These are phyloP conservation scores for Anastrepha obliqua DNA, from an alignment of 1,140 invertebrate genomes.

Conservation along the genomic window DNA sequence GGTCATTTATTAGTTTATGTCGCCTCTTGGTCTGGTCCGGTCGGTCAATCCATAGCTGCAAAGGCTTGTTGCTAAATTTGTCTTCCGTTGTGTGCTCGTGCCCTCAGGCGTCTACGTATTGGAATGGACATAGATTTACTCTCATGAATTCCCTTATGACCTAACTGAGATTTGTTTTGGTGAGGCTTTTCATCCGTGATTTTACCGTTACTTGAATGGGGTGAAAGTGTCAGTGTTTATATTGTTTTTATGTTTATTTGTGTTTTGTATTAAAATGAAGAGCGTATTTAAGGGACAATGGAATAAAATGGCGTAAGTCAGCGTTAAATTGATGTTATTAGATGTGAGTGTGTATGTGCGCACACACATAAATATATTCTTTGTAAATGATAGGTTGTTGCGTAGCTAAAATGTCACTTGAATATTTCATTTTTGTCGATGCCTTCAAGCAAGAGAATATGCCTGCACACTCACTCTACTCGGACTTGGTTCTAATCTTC, in stretches of 20 bases:
- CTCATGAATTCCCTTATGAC: background rate
- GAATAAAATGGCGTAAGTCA: background rate
- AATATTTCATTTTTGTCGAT: too few species aligned
- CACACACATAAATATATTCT: too few species aligned
- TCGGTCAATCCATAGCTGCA: background rate
- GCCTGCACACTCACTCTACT: too few species aligned
- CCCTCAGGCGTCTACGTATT: background rate
- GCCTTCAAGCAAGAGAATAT: too few species aligned
- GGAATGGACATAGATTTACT: background rate
- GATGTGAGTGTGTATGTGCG: too few species aligned
- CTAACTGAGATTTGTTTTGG: constrained; percentile 12
- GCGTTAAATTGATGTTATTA: background rate
- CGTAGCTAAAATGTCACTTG: too few species aligned
- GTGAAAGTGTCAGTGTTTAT: constrained; percentile 21
- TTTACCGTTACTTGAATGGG: background rate
- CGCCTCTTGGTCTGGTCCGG: background rate
- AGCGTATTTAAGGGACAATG: background rate
- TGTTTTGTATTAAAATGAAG: constrained; percentile 26
- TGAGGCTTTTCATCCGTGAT: background rate
- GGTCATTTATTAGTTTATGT: constrained; percentile 42
- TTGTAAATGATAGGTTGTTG: too few species aligned
- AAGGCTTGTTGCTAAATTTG: background rate
- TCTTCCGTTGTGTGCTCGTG: background rate
- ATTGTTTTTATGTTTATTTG: constrained; percentile 37
- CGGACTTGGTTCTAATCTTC: too few species aligned